Base-by-base conservation (phyloP, 2,888 invertebrate species). In the Ichneumoninae sp. region DNA sequence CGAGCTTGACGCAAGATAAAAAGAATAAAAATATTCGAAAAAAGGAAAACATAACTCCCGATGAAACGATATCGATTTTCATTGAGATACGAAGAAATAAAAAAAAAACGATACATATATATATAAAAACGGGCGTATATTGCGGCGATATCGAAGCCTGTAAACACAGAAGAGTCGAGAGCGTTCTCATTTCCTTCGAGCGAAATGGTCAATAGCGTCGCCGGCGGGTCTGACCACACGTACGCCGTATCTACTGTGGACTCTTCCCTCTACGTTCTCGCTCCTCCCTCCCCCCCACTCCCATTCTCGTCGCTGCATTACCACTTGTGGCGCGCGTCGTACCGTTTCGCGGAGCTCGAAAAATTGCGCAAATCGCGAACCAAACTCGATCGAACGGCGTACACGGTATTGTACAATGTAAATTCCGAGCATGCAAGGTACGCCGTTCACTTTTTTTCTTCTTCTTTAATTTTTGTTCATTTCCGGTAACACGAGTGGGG, bases 191-290 rank as follows among this genome's bases (percentile, higher is more conserved):
- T 83, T 81, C 65, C 78, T 70, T 76, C 62, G 80, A 79, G 81
- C 75, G 50, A 75, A 78, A 85, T 79, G 82, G 83, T 86, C 81
- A 77, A 83, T 81, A 78, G 66, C 75, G 78, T 79, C 81, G 75
- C 66, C 72, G 78, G 40, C 70, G 50, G 50, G 86, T 81, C 86
- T 86, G 86, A 86, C 85, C 82, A 80, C 74, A 82, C 82, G 80
- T 69, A 79, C 52, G 76, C 80, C 66, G 19, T 82, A 80, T 83
- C 85, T 82, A 86, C 85, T 85, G 68, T 33, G 71, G 30, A 47
- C 52, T 74, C 44, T 44, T 69, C n/a, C 13, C 36, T 54, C 36
- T 33, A 16, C 60, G 66, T 70, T 40, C 40, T 62, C n/a, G 36
- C 50, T 75, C 70, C 19, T 70, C 54, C 74, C 19, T 0, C 19